Conservation (phyloP, 1,140 invertebrate species). For the Rhopalosiphum maidis region DNA sequence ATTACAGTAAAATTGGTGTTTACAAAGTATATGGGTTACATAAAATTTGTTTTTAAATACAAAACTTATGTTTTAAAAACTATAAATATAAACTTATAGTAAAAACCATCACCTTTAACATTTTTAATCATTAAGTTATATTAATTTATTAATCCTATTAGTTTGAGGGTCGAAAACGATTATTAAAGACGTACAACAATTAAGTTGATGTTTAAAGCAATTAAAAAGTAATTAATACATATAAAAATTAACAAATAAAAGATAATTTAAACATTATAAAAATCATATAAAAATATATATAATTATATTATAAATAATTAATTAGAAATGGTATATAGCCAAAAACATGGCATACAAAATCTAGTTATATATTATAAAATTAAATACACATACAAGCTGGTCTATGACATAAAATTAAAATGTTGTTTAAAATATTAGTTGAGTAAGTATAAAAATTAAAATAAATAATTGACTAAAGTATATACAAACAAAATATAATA, state of each 20-base stretch:
- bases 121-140: background rate
- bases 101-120: conserved; percentile 48
- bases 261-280: background rate
- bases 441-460: conserved; percentile 36
- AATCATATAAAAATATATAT: conserved; percentile 28
- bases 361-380: background rate
- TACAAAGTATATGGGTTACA: conserved; percentile 39
- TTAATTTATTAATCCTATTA: background rate
- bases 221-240: background rate
- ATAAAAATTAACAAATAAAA: conserved; percentile 7
- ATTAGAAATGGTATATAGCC: conserved; percentile 18
- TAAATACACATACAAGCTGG: background rate
- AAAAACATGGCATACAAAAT: background rate
- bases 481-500: conserved; percentile 37
- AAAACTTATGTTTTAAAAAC: conserved; percentile 2
- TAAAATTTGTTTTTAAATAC: conserved; percentile 34
- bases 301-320: background rate
- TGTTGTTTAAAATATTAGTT: conserved; percentile 20
- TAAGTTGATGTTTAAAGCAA: background rate
- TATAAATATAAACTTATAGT: conserved; percentile 43
- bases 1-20: conserved; percentile 54
- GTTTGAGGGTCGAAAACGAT: background rate
- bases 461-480: conserved; percentile 56
- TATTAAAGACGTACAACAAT: background rate
- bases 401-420: background rate